Evolutionary conservation across 2,888 invertebrate genomes (phyloP).

Genomic region (Fragum sueziense): DNA sequence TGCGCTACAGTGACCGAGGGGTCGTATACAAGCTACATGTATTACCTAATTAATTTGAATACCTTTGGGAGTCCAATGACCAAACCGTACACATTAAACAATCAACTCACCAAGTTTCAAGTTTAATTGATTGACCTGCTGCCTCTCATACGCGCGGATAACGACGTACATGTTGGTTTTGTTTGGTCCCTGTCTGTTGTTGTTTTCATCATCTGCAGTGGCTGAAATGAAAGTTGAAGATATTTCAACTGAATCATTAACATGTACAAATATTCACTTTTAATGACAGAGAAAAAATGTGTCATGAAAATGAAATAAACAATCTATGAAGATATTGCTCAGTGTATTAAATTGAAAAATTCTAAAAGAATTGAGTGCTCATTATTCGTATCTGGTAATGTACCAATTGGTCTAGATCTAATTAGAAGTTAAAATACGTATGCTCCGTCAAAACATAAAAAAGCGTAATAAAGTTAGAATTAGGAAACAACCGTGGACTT

Average conservation of each 20-base stretch:
- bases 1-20: background rate
- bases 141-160: background rate
- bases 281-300: no score
- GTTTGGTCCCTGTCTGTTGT: background rate
- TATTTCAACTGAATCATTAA: no score
- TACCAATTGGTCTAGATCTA: background rate
- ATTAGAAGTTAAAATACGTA: background rate
- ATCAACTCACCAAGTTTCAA: constrained; percentile 3
- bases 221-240: background rate
- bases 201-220: background rate
- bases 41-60: background rate
- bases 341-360: background rate
- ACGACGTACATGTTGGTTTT: background rate
- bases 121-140: constrained; percentile 9
- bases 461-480: no score
- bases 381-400: background rate
- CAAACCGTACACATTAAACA: no score
- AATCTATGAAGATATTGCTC: background rate
- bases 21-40: background rate
- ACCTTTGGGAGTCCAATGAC: no score
- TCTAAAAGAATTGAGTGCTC: background rate
- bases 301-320: background rate
- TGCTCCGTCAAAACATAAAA: no score
- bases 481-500: no score
- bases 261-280: background rate